A percentile compares a stretch with the other conserved stretches of the same genome.
Conservation (phyloP, 2,797 vertebrate species). For the Chrosomus eos region DNA sequence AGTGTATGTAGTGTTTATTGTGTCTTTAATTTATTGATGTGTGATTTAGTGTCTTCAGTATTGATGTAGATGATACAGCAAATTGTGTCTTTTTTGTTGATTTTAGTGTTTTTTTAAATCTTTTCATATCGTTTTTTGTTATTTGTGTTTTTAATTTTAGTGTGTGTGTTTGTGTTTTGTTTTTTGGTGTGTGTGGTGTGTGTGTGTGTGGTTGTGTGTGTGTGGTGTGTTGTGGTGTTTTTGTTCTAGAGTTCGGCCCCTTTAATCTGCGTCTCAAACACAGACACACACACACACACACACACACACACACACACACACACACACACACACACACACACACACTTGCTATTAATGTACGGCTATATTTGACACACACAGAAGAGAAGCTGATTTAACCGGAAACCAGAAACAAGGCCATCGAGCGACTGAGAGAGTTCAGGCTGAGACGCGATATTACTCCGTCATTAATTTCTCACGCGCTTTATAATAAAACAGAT, state of each 20-base stretch:
- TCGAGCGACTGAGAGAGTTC: background rate
- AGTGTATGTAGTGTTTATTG: too few species aligned
- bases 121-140: background rate
- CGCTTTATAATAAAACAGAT: too few species aligned
- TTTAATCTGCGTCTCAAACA: conserved; percentile 7
- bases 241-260: background rate
- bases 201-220: background rate
- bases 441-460: too few species aligned
- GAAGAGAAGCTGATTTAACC: conserved; percentile 20
- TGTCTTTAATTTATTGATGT: too few species aligned
- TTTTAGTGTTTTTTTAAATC: background rate
- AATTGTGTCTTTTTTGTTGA: too few species aligned
- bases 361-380: conserved; percentile 4
- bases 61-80: too few species aligned
- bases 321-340: too few species aligned
- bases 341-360: conserved; percentile 13
- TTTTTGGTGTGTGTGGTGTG: background rate
- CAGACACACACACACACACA: background rate
- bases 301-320: too few species aligned
- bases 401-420: background rate
- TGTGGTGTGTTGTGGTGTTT: background rate
- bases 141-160: background rate
- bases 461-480: background rate
- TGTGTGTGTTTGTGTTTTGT: background rate
- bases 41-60: too few species aligned